Evolutionary conservation across 1,140 invertebrate genomes (phyloP), one percentile per base, ranked within the genome.

Genomic region (Yoshiicerus persimilis): DNA sequence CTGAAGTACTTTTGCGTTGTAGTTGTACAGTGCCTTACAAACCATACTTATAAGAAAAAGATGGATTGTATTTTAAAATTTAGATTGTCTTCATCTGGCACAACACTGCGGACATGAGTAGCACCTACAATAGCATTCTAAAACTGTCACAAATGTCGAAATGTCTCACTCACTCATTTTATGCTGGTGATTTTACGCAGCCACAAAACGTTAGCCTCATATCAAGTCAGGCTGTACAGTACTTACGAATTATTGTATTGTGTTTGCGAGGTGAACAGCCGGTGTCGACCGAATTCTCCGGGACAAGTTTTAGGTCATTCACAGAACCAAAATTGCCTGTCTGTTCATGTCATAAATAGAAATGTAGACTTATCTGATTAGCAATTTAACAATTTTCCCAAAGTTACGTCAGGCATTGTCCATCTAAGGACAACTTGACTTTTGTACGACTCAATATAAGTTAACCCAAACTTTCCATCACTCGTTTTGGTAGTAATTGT

Each of bases 161-260:
- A 70, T 16, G 25, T 70, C 30, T 70, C 25, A 70, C 30, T 70
- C 25, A 27, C 30, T 70, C 25, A 70, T 70, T 16, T n/a, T 70
- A n/a, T n/a, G 25, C 66, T 70, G 25, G 66, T 20, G 10, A 30
- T 27, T 36, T 80, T 20, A 34, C 32, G 13, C 30, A 80, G 32
- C 75, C 30, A n/a, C 75, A 80, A 80, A 80, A 36, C 75, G 30
- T 80, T 80, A 36, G 38, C 75, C 75, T 70, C 75, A 80, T 80
- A 32, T 9, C 16, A n/a, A 20, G 75, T 38, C 75, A 80, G 16
- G 36, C 32, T 36, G 32, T 36, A 27, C 0, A 1, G 34, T 38
- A 80, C 32, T 36, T 36, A 80, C 20, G 8, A 23, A 32, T 38
- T 10, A 80, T 23, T 20, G 20, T 16, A 38, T 34, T 20, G 25